Evolutionary conservation across 2,888 invertebrate genomes (phyloP), one percentile per base, ranked within the genome.

Genomic region (Nephrocerus scutellatus): DNA sequence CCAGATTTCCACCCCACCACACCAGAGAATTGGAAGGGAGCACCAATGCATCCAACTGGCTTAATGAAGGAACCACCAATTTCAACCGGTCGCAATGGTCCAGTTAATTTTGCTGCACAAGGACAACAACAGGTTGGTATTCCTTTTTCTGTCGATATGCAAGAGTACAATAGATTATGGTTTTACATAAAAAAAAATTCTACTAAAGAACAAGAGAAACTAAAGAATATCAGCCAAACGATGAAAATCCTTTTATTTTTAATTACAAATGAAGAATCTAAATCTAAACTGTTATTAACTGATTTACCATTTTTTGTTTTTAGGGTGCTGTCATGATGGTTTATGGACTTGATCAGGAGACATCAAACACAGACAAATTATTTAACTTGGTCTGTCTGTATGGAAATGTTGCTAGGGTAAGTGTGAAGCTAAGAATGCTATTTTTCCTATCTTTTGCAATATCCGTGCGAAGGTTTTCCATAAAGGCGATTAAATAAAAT

Each of bases 351-450:
- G 90, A 93, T 66, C 84, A 86, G 38, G 82, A 88, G 57, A 88
- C 89, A 57, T 87, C 93, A 65, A 98, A 96, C 71, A 88, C 92
- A 48, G 95, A 96, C 63, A 81, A 86, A 60, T 78, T 98, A 46
- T 98, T 98, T 79, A 98, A 98, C 73, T 75, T 98, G 57, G 90
- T 98, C 74, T 98, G 98, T 72, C 79, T 97, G 48, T 98, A 97
- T 70, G 98, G 98, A 56, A 98, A 98, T 69, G 95, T 97, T 50
- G 85, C 91, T 57, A 83, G 92, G 80, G 95, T 96, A 70, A 77
- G 77, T 72, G 36, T 19, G 16, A 23, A 18, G 14, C 22, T 14
- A 2, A 14, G 26, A 22, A 28, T 26, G n/a, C n/a, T n/a, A n/a
- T n/a, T n/a, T n/a, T n/a, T n/a, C n/a, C n/a, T n/a, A n/a, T n/a